Evolutionary conservation across 2,113 vertebrate genomes (phyloP).

Genomic region (Pedionomus torquatus): DNA sequence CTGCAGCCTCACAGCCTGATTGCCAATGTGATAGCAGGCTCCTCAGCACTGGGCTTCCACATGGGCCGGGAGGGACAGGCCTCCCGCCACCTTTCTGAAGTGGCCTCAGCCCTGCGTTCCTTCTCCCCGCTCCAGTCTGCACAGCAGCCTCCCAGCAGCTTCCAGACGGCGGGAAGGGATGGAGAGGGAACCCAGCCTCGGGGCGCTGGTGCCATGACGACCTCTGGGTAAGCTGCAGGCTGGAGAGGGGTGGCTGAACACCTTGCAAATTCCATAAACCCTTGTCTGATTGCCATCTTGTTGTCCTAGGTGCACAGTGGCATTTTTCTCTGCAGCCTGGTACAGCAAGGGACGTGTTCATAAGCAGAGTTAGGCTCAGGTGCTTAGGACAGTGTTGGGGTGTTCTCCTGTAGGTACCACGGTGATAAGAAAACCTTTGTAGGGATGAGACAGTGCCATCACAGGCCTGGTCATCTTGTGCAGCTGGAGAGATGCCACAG

Average conservation of each 20-base stretch:
- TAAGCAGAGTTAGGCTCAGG: background rate
- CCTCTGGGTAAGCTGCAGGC: constrained; percentile 82
- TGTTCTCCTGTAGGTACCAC: background rate
- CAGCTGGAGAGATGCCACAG: background rate
- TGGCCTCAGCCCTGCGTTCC: constrained; percentile 88
- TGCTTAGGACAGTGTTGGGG: background rate
- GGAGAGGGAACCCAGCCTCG: constrained; percentile 68
- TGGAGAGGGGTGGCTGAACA: background rate
- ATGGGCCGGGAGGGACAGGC: constrained; percentile 82
- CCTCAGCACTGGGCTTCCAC: constrained; percentile 83
- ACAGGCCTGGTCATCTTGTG: background rate
- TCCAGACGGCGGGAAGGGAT: constrained; percentile 39
- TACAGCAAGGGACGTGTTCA: background rate
- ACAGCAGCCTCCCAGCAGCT: constrained; percentile 77
- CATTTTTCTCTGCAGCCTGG: background rate
- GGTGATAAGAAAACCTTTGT: background rate
- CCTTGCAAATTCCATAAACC: background rate
- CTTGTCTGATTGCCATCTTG: background rate
- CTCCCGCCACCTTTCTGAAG: constrained; percentile 83
- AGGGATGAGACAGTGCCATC: background rate
- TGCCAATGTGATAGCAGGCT: constrained; percentile 87
- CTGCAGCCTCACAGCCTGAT: constrained; percentile 92
- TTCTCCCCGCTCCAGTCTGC: constrained; percentile 88
- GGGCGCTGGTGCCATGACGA: constrained; percentile 78
- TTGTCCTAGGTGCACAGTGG: background rate